Evolutionary conservation across 2,888 invertebrate species (phyloP).

Genomic region (Tetragonula carbonaria): DNA sequence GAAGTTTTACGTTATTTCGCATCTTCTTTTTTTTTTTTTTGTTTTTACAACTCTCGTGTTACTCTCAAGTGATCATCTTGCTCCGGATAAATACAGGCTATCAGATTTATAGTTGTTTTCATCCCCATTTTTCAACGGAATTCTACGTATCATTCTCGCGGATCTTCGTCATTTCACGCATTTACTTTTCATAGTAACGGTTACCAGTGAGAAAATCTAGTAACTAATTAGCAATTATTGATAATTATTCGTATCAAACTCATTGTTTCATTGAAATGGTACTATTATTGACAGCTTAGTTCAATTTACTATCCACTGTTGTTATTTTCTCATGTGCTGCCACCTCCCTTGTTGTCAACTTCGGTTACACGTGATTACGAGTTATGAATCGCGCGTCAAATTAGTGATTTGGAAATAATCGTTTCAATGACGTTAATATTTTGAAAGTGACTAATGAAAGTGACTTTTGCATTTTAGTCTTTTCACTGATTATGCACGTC

Average conservation of each 20-base stretch:
- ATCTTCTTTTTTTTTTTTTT: background rate
- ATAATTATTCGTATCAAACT: conserved; percentile 9
- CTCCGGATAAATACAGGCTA: background rate
- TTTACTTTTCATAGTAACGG: background rate
- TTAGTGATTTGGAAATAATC: conserved; percentile 12
- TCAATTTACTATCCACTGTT: conserved; percentile 67
- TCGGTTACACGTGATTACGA: conserved; percentile 72
- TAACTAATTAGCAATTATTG: background rate
- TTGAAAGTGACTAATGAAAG: background rate
- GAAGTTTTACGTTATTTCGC: background rate
- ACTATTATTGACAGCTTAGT: conserved; percentile 73
- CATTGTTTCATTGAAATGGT: conserved; percentile 33
- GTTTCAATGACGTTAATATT: background rate
- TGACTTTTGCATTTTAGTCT: background rate
- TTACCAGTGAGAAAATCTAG: background rate
- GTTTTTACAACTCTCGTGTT: background rate
- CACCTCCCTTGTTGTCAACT: conserved; percentile 70
- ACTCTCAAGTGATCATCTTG: background rate
- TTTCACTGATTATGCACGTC: background rate
- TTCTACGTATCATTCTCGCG: conserved; percentile 17
- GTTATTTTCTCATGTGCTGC: conserved; percentile 76
- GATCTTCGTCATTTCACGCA: conserved; percentile 6
- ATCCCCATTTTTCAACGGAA: conserved; percentile 37
- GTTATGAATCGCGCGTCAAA: conserved; percentile 52
- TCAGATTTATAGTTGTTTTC: conserved; percentile 51